Evolutionary conservation across 2,113 vertebrate genomes (phyloP), one percentile per base, ranked within the genome.

Genomic region (Notiomystis cincta): DNA sequence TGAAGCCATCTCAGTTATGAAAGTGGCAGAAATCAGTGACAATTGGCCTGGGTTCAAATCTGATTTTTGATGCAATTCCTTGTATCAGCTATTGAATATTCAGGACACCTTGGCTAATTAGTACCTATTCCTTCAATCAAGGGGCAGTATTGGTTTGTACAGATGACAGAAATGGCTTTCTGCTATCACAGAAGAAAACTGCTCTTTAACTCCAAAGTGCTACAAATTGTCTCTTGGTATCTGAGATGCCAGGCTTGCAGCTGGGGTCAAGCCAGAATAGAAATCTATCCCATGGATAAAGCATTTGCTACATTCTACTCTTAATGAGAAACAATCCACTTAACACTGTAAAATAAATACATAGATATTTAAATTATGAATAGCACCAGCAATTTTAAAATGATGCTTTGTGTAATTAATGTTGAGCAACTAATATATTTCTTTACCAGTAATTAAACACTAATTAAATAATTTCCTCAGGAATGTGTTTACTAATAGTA

Each of bases 401-500:
- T 64, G 11, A 28, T 87, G 16, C 25, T 83, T 75, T 97, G 65
- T 95, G 89, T 96, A 97, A 96, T 96, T 96, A 96, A 82, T 89
- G 37, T 75, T 97, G 87, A 95, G 54, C 37, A 48, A 77, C 47
- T 87, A 94, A 95, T 95, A 93, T 23, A 91, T 77, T 91, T 88
- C 19, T 83, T 88, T 84, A 90, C 40, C 73, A 89, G 72, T 81
- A 90, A 90, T 97, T 93, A 90, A 96, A 89, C 42, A 73, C 67
- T 93, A 81, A 90, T 96, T 78, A 96, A 95, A 91, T 81, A 62
- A 85, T 96, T 97, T 95, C 86, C 66, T 97, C 83, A 66, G 50
- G 91, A 97, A 96, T 84, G 13, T 90, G 96, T 87, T 97, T 93
- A 90, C 28, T 96, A 91, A 93, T 95, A 86, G 40, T 90, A 89